Evolutionary conservation across 1,140 invertebrate genomes (phyloP), one percentile per base, ranked within the genome.

Genomic region (Acromyrmex echinatior): DNA sequence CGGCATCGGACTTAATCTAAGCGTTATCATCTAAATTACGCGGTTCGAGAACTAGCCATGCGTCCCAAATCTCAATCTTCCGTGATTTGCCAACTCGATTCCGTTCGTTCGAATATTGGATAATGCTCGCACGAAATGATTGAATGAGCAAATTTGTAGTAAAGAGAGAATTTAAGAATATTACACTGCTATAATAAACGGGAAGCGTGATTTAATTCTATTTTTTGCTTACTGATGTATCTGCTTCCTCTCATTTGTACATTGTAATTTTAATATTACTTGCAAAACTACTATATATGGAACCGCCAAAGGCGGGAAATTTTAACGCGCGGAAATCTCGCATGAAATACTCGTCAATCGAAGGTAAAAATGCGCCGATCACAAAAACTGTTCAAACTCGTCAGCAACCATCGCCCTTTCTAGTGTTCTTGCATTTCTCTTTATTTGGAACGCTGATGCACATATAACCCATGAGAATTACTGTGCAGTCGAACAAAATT

Each of bases 21-120:
- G 87, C 91, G 90, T 91, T 92, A 92, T 93, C 90, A 93, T 92
- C 86, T 76, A 89, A 92, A 93, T 93, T 93, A 93, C 92, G 86
- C 71, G 76, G 58, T 74, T 70, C 68, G 65, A 82, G 73, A 73
- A 77, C 79, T 56, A 79, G 60, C 56, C 45, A 10, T 68, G 58
- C 68, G 31, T 88, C 21, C 39, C 87, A 35, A 60, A 79, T 79
- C 82, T 86, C 73, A 78, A 66, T 86, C 76, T 78, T 89, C 88
- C 51, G 28, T 76, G 80, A 84, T 84, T 84, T 74, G 80, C 56
- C 80, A 28, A 7, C 70, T 21, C 53, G 56, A 74, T 82, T 62
- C 53, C 56, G 18, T 56, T 25, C 25, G n/a, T 84, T 84, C 45
- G 70, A 35, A 60, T 82, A 73, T 74, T 39, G 66, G 28, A 74